Base-by-base conservation (phyloP, 2,113 vertebrate genomes). In the Phalacrocorax carbo region DNA sequence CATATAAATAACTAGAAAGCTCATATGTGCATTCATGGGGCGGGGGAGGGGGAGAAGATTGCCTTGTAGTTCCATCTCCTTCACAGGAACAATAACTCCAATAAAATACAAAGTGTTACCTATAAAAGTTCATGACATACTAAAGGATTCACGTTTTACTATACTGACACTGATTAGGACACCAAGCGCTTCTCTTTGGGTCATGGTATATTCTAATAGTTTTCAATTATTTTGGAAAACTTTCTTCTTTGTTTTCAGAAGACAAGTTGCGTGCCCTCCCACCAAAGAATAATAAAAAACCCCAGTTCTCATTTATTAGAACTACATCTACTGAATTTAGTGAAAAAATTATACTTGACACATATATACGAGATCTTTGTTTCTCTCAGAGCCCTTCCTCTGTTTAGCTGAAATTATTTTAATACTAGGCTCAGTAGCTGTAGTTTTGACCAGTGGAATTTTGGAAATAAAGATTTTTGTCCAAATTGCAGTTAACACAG, bases 261-360 rank as follows among this genome's bases (percentile, higher is more conserved):
- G 65, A 70, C 3, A 0, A 75, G 7, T n/a, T 29, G 3, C 21
- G 4, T 23, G 4, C 23, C 15, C 2, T 13, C 13, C 5, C 2
- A 1, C 1, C 1, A 6, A 44, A 72, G 10, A 38, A 38, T 38
- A 38, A 38, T 38, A 44, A 44, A 14, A 44, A 44, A 14, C 42
- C 42, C 42, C 49, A 65, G 8, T 16, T 36, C 54, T 55, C 19
- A 32, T 78, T 82, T 62, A 48, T 61, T 36, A 48, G 25, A 93
- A 89, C 2, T 51, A 6, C 1, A 42, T 51, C 25, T 25, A 69
- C 22, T 25, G 17, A 86, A 89, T 6, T 60, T 38, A 16, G 25
- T 32, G 5, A 65, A 75, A 69, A 82, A 66, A 34, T 18, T 22
- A 30, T 13, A 70, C 15, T 32, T 60, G 46, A 51, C n/a, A n/a